phyloP scores from a whole-genome alignment of 2,888 invertebrate species.

The Dyspetes luteomarginatus region DNA sequence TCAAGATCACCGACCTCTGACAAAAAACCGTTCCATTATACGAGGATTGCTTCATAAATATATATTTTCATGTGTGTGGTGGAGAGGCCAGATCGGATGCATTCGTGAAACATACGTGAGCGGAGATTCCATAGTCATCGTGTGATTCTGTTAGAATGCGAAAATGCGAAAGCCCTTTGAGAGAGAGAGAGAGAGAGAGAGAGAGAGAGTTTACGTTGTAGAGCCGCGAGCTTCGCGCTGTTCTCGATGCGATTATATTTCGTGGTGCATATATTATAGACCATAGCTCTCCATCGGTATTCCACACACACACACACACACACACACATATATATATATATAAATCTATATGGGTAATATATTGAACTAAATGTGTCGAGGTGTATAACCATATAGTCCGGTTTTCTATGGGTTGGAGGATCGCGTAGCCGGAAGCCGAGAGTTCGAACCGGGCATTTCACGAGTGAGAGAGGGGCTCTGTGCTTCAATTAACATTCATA shows the following conservation, averaged over 20 bases:
- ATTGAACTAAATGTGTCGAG: constrained; percentile 22
- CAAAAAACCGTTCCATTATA: too few relatives aligned
- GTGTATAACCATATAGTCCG: constrained; percentile 10
- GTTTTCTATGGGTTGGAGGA: constrained; percentile 35
- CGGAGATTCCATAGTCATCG: constrained; percentile 51
- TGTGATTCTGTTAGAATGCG: constrained; percentile 61
- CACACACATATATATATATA: background rate
- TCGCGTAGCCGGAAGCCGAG: constrained; percentile 68
- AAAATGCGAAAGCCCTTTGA: constrained; percentile 31
- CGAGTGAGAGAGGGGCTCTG: constrained; percentile 40
- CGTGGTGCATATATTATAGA: constrained; percentile 66
- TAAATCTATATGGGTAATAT: background rate
- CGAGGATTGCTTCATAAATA: too few relatives aligned
- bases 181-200: background rate
- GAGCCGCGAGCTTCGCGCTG: constrained; percentile 35
- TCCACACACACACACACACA: constrained; percentile 52
- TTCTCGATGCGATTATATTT: constrained; percentile 71
- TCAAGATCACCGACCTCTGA: too few relatives aligned
- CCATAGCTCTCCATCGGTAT: constrained; percentile 64
- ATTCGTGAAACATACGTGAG: constrained; percentile 63
- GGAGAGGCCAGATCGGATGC: constrained; percentile 68
- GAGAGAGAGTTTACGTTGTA: constrained; percentile 28
- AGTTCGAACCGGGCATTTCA: constrained; percentile 69
- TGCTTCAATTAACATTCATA: constrained; percentile 72
- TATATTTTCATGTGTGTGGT: background rate